phyloP scores from a whole-genome alignment of 2,113 vertebrate genomes.

The Seriola quinqueradiata region DNA sequence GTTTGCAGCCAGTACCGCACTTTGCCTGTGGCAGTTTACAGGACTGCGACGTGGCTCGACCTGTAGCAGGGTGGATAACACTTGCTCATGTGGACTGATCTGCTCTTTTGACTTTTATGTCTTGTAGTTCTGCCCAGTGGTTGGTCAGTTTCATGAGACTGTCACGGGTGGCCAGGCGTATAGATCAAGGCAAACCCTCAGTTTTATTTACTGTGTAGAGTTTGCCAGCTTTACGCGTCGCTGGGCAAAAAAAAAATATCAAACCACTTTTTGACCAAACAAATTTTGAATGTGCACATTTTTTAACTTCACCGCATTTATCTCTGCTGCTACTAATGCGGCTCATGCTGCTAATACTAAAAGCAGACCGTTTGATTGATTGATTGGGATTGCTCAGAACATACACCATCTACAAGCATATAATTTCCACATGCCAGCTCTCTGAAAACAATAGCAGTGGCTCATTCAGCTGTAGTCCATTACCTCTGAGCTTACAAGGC shows the following conservation, averaged over 20 bases:
- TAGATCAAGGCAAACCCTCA: neutral
- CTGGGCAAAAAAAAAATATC: neutral
- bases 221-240: neutral
- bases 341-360: neutral
- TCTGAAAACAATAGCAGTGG: conserved; percentile 58
- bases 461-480: conserved; percentile 75
- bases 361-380: conserved; percentile 34
- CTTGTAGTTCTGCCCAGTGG: neutral
- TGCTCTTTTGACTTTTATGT: neutral
- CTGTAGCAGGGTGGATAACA: neutral
- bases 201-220: neutral
- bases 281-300: neutral
- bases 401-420: conserved; percentile 17
- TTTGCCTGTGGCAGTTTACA: neutral
- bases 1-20: neutral
- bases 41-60: neutral
- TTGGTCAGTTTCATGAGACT: neutral
- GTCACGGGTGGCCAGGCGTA: neutral
- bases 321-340: neutral
- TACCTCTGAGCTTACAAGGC: conserved; percentile 70
- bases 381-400: conserved; percentile 26
- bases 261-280: neutral
- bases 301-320: neutral
- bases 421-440: conserved; percentile 57
- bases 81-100: neutral